These are phyloP conservation scores for Vultur gryphus DNA, from an alignment of 2,797 vertebrate genomes.

Conservation along the genomic window DNA sequence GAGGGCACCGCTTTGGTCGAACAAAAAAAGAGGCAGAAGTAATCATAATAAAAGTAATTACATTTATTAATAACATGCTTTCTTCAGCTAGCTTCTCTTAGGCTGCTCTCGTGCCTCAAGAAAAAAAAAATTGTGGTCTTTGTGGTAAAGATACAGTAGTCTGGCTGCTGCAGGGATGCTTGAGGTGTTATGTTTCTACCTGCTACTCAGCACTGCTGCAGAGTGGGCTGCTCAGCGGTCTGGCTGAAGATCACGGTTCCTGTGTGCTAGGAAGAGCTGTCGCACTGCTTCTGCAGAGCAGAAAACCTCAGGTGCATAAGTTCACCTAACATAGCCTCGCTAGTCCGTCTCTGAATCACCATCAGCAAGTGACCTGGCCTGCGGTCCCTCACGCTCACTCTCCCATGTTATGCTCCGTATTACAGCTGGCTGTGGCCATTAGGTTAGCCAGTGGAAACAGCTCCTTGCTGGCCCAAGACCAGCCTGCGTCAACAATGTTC, in stretches of 20 bases:
- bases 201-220: neutral
- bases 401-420: no score
- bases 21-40: neutral
- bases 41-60: neutral
- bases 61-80: neutral
- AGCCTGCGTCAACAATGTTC: fast-evolving
- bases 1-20: neutral
- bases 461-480: neutral
- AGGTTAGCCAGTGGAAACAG: neutral
- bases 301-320: neutral
- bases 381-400: neutral
- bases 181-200: neutral
- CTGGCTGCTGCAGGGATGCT: neutral
- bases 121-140: neutral
- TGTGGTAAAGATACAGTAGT: neutral
- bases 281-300: neutral
- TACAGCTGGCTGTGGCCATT: neutral
- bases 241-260: neutral
- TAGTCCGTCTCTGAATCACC: fast-evolving
- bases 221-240: neutral
- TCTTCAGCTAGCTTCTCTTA: neutral
- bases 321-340: fast-evolving
- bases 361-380: neutral
- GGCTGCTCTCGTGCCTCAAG: neutral
- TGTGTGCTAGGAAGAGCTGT: neutral